phyloP scores from a whole-genome alignment of 2,797 vertebrate genomes.

The Selene dorsalis region DNA sequence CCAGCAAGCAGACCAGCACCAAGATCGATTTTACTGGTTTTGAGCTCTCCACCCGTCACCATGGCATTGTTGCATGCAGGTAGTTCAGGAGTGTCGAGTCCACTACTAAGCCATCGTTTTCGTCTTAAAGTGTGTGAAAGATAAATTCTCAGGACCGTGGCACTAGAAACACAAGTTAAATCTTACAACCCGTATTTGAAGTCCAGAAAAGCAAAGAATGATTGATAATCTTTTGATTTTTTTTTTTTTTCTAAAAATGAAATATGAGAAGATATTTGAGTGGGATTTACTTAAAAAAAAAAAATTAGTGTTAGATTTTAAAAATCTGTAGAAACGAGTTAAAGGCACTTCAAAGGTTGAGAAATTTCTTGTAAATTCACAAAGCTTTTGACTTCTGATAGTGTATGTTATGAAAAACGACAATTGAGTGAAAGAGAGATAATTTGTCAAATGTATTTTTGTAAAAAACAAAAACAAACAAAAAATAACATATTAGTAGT shows the following conservation, averaged over 20 bases:
- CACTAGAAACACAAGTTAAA: not conserved
- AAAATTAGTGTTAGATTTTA: not conserved
- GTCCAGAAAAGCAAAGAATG: not conserved
- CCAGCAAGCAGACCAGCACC: constrained; percentile 44
- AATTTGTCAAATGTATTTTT: constrained; percentile 3
- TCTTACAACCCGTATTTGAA: not conserved
- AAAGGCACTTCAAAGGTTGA: not conserved
- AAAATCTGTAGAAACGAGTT: not conserved
- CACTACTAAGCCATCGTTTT: not conserved
- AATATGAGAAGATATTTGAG: not conserved
- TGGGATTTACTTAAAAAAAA: not conserved
- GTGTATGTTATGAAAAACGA: not conserved
- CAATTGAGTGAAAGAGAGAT: not conserved
- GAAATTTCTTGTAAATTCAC: not conserved
- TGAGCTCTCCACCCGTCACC: constrained; percentile 2
- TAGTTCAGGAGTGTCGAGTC: constrained; percentile 18
- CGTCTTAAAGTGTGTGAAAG: too few species aligned
- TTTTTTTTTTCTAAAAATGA: not conserved
- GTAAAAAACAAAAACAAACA: not conserved
- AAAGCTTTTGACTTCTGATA: not conserved
- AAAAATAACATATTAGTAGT: not conserved
- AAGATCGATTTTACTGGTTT: not conserved
- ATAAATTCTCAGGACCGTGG: too few species aligned
- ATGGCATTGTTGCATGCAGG: constrained; percentile 24
- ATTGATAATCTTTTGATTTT: not conserved